Base-by-base conservation (phyloP, 2,797 vertebrate species). In the Myripristis jacobus region DNA sequence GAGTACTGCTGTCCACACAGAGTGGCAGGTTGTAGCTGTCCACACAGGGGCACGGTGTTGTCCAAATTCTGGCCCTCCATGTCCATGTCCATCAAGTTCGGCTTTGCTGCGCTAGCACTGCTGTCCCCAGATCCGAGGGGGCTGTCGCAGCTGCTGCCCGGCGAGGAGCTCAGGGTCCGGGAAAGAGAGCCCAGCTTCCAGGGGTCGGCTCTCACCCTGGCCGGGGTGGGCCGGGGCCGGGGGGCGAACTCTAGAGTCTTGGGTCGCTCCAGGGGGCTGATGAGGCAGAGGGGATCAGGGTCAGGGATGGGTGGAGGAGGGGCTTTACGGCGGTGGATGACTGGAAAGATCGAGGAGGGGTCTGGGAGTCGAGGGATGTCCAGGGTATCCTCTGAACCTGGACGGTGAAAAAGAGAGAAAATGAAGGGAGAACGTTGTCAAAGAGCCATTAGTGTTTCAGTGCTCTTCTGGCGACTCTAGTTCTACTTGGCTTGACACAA, bases 21-120 rank as follows among this genome's bases (percentile, higher is more conserved):
- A 41, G 91, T 61, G 61, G 78, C 75, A 1, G 84, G 68, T 61
- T 86, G 67, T 59, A 50, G 80, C 80, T 94, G 46, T 55, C 92
- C 94, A 8, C 96, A 97, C 47, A 98, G 88, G 41, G 96, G 96
- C 31, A 96, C 87, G 0, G 96, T 97, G 51, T 70, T 91, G 93
- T 97, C 96, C 81, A 86, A 83, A 75, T 77, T 95, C 92, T 98
- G 96, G 11, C 96, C 96, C 74, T 97, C 96, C 90, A 94, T 88
- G 86, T 98, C 96, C 90, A 96, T 94, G 93, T 98, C 96, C 79
- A 97, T 94, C 70, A 98, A 93, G 19, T 90, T 96, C 54, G 93
- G 95, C 58, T 84, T 88, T 0, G 77, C n/a, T 0, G 81, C 4
- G 24, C 87, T 51, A 12, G 82, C 80, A 0, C 85, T 82, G 13